Conservation (phyloP, 2,888 invertebrate species). For the Parascotia fuliginaria region DNA sequence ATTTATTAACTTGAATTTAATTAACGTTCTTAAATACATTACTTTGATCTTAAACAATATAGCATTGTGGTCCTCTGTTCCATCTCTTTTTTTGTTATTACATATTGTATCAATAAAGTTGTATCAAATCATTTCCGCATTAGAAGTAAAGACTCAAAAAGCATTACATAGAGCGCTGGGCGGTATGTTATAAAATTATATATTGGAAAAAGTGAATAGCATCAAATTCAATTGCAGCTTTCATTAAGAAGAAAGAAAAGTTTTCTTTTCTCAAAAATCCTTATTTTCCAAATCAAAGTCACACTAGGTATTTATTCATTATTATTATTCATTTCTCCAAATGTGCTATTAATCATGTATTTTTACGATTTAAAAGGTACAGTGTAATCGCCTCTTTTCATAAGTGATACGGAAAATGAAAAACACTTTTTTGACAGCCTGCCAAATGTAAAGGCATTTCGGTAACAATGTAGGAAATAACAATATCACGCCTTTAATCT, state of each 20-base stretch:
- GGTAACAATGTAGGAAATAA: not conserved
- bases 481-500: not conserved
- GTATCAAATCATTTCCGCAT: too few species aligned
- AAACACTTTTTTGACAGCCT: not conserved
- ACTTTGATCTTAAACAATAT: not conserved
- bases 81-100: not conserved
- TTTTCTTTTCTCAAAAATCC: too few species aligned
- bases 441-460: not conserved
- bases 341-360: not conserved
- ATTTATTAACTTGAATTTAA: conserved; percentile 6
- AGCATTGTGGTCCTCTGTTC: not conserved
- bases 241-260: too few species aligned
- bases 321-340: not conserved
- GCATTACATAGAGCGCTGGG: too few species aligned
- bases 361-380: not conserved
- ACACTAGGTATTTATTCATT: not conserved
- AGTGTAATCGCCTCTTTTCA: not conserved
- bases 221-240: too few species aligned
- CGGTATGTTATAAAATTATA: too few species aligned
- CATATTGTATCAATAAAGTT: too few species aligned
- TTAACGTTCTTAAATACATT: not conserved
- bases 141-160: too few species aligned
- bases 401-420: not conserved
- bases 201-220: too few species aligned
- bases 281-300: too few species aligned